Percentiles rank a stretch among this genome's conserved stretches.
phyloP scores from a whole-genome alignment of 2,797 vertebrate species.

The Sebastes hopkinsi region DNA sequence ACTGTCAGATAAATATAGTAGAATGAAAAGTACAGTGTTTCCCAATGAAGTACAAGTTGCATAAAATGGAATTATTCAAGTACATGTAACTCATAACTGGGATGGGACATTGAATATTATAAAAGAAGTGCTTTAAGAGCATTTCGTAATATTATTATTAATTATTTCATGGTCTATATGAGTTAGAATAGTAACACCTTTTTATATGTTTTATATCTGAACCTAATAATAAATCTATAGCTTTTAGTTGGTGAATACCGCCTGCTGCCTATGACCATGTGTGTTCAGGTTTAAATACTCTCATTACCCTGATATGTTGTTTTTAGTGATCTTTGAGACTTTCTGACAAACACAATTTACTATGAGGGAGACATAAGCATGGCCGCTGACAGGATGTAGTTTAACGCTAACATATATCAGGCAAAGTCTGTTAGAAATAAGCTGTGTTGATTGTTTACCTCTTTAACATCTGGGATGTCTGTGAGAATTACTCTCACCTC shows the following conservation, averaged over 20 bases:
- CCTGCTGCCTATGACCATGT: not conserved
- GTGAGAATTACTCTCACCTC: not conserved
- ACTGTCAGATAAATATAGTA: not conserved
- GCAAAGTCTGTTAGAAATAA: not conserved
- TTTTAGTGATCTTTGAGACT: not conserved
- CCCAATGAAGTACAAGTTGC: not conserved
- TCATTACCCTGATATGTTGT: not conserved
- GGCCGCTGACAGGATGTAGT: not conserved
- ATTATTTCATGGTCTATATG: not conserved
- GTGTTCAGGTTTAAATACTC: not conserved
- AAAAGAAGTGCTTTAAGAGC: not conserved
- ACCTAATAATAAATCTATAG: no score
- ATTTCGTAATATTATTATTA: not conserved
- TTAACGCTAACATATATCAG: not conserved
- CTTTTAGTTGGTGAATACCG: no score
- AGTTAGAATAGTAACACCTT: not conserved
- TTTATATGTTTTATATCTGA: no score
- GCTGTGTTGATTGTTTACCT: not conserved
- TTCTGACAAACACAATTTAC: not conserved
- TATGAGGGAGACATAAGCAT: not conserved
- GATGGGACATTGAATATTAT: not conserved
- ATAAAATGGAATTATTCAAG: not conserved
- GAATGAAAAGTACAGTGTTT: not conserved
- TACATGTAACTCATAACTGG: not conserved
- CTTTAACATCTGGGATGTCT: slow-evolving; percentile 7